Percentiles rank a stretch among this genome's conserved stretches.
These are phyloP conservation scores for Pungitius pungitius DNA, from an alignment of 2,113 vertebrate species.

Conservation along the genomic window DNA sequence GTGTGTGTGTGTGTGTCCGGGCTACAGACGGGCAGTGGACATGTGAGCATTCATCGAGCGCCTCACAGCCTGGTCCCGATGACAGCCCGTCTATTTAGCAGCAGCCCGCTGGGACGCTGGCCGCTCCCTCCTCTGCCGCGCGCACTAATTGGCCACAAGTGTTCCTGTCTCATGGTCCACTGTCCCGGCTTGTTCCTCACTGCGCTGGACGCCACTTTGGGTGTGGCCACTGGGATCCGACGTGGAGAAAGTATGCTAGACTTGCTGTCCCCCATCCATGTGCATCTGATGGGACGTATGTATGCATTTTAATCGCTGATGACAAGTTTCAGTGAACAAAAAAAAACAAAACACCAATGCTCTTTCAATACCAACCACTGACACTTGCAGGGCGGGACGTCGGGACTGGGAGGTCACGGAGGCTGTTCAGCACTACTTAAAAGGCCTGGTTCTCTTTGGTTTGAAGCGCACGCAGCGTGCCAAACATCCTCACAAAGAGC, in stretches of 20 bases:
- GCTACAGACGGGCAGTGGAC: slow-evolving; percentile 58
- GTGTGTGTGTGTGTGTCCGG: slow-evolving; percentile 52
- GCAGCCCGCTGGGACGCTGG: slow-evolving; percentile 57
- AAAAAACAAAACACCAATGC: not conserved
- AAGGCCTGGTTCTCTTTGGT: slow-evolving; percentile 69
- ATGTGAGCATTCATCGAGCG: slow-evolving; percentile 62
- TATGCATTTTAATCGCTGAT: slow-evolving; percentile 2
- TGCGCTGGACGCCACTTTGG: slow-evolving; percentile 15
- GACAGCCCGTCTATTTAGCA: slow-evolving; percentile 73
- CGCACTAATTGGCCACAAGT: slow-evolving; percentile 76
- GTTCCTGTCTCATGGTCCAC: slow-evolving; percentile 54
- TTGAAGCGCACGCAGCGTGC: slow-evolving; percentile 66
- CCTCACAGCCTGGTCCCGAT: slow-evolving; percentile 58
- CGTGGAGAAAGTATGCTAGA: not conserved
- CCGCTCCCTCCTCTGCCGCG: slow-evolving; percentile 38
- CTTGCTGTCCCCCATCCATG: not conserved
- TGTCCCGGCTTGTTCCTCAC: slow-evolving; percentile 49
- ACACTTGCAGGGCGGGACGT: slow-evolving; percentile 58
- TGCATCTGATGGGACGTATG: not conserved
- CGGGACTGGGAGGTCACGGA: slow-evolving; percentile 68
- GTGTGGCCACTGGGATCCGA: slow-evolving; percentile 43
- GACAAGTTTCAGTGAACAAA: slow-evolving; percentile 7
- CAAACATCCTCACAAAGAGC: slow-evolving; percentile 68
- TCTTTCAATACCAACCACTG: slow-evolving; percentile 27
- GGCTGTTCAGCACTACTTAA: slow-evolving; percentile 67